These are phyloP conservation scores for Lepus oiostolus DNA, from an alignment of 2,797 vertebrate species.

Conservation along the genomic window DNA sequence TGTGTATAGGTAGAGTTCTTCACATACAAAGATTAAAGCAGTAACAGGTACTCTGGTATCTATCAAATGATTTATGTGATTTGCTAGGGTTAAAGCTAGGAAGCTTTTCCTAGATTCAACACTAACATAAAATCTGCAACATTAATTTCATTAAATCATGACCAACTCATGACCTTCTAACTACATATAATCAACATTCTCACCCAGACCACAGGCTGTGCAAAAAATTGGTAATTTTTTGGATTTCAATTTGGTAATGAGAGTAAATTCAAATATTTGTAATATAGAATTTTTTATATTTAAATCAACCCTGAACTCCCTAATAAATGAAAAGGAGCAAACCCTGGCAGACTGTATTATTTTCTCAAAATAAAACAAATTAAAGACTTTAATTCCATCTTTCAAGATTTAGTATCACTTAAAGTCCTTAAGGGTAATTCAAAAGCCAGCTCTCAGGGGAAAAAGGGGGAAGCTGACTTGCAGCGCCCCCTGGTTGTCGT, in stretches of 20 bases:
- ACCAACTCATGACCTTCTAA: background rate
- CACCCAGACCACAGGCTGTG: background rate
- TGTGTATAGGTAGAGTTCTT: conserved; percentile 14
- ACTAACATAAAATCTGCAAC: background rate
- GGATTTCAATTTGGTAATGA: conserved; percentile 31
- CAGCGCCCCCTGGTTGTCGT: background rate
- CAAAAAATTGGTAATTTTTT: background rate
- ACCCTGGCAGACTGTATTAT: background rate
- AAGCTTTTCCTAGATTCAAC: conserved; percentile 13
- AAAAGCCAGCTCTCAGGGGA: background rate
- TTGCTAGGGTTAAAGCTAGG: background rate
- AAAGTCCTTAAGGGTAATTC: conserved; percentile 16
- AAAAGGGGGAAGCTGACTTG: background rate
- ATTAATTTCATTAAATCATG: background rate
- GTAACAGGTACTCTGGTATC: background rate
- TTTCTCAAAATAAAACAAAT: conserved; percentile 60
- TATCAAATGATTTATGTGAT: background rate
- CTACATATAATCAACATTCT: background rate
- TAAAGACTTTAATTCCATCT: background rate
- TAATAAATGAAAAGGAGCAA: conserved; percentile 9
- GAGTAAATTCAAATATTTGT: background rate
- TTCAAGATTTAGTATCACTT: conserved; percentile 35
- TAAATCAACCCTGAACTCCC: background rate
- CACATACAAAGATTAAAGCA: background rate
- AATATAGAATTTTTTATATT: conserved; percentile 19